Evolutionary conservation across 2,888 invertebrate genomes (phyloP).

Genomic region (Melanargia galathea): DNA sequence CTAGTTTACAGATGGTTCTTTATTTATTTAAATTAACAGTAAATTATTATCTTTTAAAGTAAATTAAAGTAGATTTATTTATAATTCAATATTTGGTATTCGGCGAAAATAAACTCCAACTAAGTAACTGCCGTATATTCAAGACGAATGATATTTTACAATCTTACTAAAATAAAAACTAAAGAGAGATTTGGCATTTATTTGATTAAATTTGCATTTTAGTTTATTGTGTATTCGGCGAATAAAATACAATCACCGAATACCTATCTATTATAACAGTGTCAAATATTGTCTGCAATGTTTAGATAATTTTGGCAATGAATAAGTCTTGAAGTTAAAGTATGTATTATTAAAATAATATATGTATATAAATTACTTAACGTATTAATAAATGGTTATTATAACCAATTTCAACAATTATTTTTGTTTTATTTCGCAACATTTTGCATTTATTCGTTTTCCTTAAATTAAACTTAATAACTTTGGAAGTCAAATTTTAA

Average conservation of each 20-base stretch:
- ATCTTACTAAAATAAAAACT: neutral
- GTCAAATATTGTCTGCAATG: no score
- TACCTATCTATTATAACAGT: neutral
- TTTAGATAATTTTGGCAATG: no score
- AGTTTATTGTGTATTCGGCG: neutral
- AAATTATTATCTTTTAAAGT: no score
- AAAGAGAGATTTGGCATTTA: conserved; percentile 2
- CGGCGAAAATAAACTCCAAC: no score
- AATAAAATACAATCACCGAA: neutral
- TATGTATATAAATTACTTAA: neutral
- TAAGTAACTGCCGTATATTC: neutral
- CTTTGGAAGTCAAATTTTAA: neutral
- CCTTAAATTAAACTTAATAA: neutral
- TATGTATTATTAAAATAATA: conserved; percentile 1
- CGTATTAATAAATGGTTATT: neutral
- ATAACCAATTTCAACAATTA: neutral
- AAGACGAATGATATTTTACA: neutral
- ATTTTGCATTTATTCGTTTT: neutral
- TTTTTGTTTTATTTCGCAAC: neutral
- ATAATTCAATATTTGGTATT: neutral
- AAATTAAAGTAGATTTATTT: no score
- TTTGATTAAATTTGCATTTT: neutral
- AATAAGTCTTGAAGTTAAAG: no score
- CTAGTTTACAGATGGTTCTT: no score
- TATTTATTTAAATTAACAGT: no score